Conservation (phyloP, 2,113 vertebrate species). For the Nannobrachium achirus region DNA sequence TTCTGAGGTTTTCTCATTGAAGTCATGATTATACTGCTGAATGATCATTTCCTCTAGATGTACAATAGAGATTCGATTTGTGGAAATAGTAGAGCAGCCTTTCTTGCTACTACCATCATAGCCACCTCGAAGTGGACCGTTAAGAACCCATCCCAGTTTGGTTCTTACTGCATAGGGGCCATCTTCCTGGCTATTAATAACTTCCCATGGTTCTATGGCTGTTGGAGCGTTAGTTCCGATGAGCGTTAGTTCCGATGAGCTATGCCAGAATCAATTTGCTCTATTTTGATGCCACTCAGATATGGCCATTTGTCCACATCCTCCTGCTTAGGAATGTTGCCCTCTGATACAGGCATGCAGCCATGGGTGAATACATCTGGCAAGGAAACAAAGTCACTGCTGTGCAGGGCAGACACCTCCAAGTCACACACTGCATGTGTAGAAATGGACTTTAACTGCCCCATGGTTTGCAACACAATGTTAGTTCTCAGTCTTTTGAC, state of each 20-base stretch:
- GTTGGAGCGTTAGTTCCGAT: constrained; percentile 16
- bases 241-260: too few species aligned
- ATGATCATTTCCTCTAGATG: not conserved
- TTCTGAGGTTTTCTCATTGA: not conserved
- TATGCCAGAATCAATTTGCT: not conserved
- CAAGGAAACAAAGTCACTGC: not conserved
- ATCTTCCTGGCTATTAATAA: constrained; percentile 20
- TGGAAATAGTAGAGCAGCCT: not conserved
- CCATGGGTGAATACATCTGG: constrained; percentile 1
- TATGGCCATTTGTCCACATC: constrained; percentile 14
- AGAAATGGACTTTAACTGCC: not conserved
- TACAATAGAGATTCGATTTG: not conserved
- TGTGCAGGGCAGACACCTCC: not conserved
- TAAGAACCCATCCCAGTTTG: constrained; percentile 5
- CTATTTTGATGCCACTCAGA: not conserved
- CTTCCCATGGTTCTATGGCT: constrained; percentile 10
- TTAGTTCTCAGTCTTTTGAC: not conserved
- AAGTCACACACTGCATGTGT: not conserved
- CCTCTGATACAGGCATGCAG: not conserved
- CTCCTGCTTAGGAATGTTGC: not conserved
- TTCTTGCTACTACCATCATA: not conserved
- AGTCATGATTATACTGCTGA: constrained; percentile 12
- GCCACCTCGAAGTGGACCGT: not conserved
- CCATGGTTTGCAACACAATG: not conserved
- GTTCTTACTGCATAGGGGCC: not conserved